Conservation (phyloP, 1,140 invertebrate genomes). For the Dinoponera quadriceps region DNA sequence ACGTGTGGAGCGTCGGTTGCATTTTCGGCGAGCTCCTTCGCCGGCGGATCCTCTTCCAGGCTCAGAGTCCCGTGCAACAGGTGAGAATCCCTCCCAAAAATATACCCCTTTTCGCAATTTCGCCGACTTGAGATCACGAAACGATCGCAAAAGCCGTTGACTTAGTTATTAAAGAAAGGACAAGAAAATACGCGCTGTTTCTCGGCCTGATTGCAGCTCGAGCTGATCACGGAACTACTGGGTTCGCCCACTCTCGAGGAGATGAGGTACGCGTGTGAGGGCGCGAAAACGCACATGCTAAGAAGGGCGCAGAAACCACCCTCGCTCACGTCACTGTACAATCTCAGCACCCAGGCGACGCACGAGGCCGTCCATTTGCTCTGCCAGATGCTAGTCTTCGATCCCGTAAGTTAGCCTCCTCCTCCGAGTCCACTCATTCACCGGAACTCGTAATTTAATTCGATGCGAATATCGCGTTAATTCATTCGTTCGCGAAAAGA, state of each 20-base stretch:
- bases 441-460: too few species aligned
- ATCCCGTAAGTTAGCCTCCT: conserved; percentile 91
- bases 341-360: conserved; percentile 95
- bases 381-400: conserved; percentile 99
- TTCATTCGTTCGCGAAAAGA: too few species aligned
- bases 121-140: not conserved
- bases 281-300: conserved; percentile 97
- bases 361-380: conserved; percentile 99
- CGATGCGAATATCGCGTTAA: too few species aligned
- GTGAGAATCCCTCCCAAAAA: conserved; percentile 84
- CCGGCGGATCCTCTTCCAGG: conserved; percentile 98
- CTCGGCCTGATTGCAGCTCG: conserved; percentile 89
- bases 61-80: conserved; percentile 97
- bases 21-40: conserved; percentile 99
- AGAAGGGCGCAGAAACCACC: conserved; percentile 95
- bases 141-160: not conserved
- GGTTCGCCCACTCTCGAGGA: conserved; percentile 98
- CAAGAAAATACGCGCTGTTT: conserved; percentile 4
- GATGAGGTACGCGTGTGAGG: conserved; percentile 98
- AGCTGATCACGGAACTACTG: conserved; percentile 98
- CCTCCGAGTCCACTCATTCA: too few species aligned
- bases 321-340: conserved; percentile 96
- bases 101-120: too few species aligned
- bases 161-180: not conserved
- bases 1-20: conserved; percentile 99